Conservation (phyloP, 2,888 invertebrate genomes). For the Adelognathus sp. region DNA sequence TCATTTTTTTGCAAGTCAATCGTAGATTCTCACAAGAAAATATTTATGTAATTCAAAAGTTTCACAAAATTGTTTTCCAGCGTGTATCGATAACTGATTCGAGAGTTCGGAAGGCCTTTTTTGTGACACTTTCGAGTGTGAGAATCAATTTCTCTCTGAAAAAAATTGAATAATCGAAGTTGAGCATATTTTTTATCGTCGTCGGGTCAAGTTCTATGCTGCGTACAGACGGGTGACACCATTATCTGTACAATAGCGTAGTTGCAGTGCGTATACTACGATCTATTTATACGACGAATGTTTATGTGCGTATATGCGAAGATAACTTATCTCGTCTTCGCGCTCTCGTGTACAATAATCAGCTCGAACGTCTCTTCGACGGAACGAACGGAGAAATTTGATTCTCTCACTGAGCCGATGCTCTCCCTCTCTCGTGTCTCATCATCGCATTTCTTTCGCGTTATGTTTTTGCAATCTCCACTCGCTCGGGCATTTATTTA, state of each 20-base stretch:
- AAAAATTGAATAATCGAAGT: too few relatives aligned
- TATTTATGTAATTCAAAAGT: too few relatives aligned
- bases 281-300: slow-evolving; percentile 25
- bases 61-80: too few relatives aligned
- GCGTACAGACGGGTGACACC: neutral
- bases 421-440: neutral
- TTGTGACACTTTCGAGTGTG: too few relatives aligned
- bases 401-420: slow-evolving; percentile 3
- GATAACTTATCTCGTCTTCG: neutral
- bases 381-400: slow-evolving; percentile 16
- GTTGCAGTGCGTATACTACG: neutral
- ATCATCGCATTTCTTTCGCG: neutral
- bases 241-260: neutral
- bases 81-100: too few relatives aligned
- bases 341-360: neutral
- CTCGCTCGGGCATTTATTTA: neutral
- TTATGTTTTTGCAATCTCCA: neutral
- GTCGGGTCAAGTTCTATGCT: slow-evolving; percentile 1
- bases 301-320: neutral
- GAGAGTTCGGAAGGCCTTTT: too few relatives aligned
- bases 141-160: neutral
- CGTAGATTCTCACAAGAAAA: too few relatives aligned
- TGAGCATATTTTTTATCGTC: neutral
- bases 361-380: neutral
- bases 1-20: too few relatives aligned